Evolutionary conservation across 2,113 vertebrate species (phyloP).

Genomic region (Xenopus borealis): DNA sequence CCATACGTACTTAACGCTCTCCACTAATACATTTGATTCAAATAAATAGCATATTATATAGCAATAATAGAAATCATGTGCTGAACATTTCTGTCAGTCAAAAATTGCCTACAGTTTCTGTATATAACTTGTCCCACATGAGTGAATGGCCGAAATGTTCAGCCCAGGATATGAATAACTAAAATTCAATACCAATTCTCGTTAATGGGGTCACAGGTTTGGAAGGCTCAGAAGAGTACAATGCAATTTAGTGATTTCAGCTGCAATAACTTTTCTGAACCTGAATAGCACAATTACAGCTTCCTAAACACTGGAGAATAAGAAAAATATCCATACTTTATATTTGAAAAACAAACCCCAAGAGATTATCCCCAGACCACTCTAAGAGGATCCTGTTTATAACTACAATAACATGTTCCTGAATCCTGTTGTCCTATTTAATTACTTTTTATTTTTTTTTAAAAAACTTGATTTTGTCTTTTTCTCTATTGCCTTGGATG

Average conservation of each 20-base stretch:
- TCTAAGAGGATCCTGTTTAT: no score
- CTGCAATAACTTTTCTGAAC: neutral
- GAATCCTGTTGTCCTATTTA: neutral
- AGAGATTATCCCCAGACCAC: no score
- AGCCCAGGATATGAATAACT: neutral
- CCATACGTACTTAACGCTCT: no score
- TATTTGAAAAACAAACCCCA: neutral
- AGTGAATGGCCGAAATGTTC: neutral
- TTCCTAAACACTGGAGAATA: neutral
- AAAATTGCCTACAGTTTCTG: neutral
- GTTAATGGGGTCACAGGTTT: neutral
- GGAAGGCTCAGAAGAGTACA: neutral
- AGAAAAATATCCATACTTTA: constrained; percentile 1
- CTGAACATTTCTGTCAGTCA: neutral
- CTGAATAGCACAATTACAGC: neutral
- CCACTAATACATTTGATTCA: no score
- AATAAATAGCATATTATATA: no score
- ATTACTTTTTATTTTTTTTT: neutral
- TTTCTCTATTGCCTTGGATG: neutral
- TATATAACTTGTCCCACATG: neutral
- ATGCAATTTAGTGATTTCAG: neutral
- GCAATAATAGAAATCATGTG: no score
- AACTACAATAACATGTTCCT: no score
- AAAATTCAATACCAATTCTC: constrained; percentile 2
- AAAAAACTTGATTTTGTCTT: neutral